Base-by-base conservation (phyloP, 2,888 invertebrate genomes). In the Lasioglossum figueresi region DNA sequence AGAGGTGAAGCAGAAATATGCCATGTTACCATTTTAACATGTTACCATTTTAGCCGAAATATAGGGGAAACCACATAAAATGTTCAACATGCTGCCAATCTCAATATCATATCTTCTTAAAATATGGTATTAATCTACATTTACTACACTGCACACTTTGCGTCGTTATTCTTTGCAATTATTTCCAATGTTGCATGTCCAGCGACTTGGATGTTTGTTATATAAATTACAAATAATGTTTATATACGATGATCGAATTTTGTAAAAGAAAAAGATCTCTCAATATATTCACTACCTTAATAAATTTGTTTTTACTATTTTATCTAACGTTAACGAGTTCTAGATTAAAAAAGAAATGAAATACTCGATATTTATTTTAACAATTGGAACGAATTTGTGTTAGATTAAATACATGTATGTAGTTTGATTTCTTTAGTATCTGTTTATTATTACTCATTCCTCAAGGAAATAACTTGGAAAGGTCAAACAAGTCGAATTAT, bases 1-100 rank as follows among this genome's bases (percentile, higher is more conserved):
- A 76, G 80, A 72, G 73, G 73, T 79, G 78, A 80, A 48, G 52
- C 63, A 80, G 83, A 76, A 74, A 56, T 34, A 34, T 82, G 74
- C 82, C 72, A 79, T 83, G 91, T 90, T 91, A 90, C 81, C 86
- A 87, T 79, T 86, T 83, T 43, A 75, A 82, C 78, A 27, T 84
- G 82, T 88, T 91, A 89, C 89, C 90, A 89, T 79, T 79, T 84
- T 89, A 88, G 82, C 88, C 73, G 86, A 85, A 80, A 83, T 87
- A 84, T 92, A 92, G 91, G 90, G 91, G 92, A 92, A 92, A 93
- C 91, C 88, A 91, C 89, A 87, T 89, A 90, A 91, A 91, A 93
- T 92, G 91, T 93, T 93, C 89, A 93, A 92, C 89, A 92, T 91
- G 93, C 93, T 93, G 93, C 93, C 93, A 93, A 93, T 93, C 86